Conservation (phyloP, 1,140 invertebrate genomes). For the Drosophila jambulina region DNA sequence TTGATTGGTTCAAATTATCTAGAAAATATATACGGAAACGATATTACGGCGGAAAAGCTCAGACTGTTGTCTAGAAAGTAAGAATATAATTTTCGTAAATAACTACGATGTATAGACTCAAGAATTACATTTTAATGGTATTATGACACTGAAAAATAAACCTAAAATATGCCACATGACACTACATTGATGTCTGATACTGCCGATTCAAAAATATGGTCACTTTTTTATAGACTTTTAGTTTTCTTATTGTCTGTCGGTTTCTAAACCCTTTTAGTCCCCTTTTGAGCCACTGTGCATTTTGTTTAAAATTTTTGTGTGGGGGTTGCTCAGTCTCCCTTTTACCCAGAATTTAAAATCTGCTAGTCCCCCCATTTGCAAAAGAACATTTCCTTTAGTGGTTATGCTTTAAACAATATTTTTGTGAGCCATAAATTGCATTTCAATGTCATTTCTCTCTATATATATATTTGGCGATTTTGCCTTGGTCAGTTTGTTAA, state of each 20-base stretch:
- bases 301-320: constrained; percentile 14
- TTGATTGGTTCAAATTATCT: not conserved
- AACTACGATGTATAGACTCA: too few species aligned
- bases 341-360: constrained; percentile 39
- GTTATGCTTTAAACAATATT: constrained; percentile 65
- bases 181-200: too few species aligned
- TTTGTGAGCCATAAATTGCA: constrained; percentile 47
- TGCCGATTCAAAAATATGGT: too few species aligned
- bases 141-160: too few species aligned
- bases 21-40: not conserved
- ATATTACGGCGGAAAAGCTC: too few species aligned
- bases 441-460: constrained; percentile 33
- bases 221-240: too few species aligned
- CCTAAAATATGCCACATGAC: too few species aligned
- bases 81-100: too few species aligned
- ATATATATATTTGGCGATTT: constrained; percentile 21
- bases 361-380: not conserved
- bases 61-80: too few species aligned
- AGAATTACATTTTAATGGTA: too few species aligned
- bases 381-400: constrained; percentile 38
- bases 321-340: constrained; percentile 11
- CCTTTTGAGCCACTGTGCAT: constrained; percentile 10
- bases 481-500: constrained; percentile 30
- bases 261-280: too few species aligned
- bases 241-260: too few species aligned